Evolutionary conservation across 2,113 vertebrate genomes (phyloP), one percentile per base, ranked within the genome.

Genomic region (Rhipidura dahli): DNA sequence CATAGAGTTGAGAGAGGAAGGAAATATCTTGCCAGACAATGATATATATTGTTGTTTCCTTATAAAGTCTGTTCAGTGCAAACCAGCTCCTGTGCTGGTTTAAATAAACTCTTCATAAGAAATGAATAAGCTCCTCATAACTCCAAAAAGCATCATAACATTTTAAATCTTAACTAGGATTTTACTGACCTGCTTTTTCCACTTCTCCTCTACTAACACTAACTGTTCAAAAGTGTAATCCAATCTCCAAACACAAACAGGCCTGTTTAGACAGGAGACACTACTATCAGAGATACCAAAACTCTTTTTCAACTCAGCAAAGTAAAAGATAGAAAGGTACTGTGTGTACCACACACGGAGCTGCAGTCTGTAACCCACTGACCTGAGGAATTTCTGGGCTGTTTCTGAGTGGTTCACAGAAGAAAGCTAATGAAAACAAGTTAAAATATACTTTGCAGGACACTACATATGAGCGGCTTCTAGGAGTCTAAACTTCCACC

Each of bases 101-200:
- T 70, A 78, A 94, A 86, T 66, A 91, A 79, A 76, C 45, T 77
- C 76, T 54, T 79, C 50, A 53, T 89, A 78, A 94, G 31, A 57
- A 76, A 69, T 57, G 16, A 96, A 83, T 78, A 86, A 79, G 66
- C 33, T 47, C 72, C 57, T 85, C 57, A 31, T 89, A 79, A 95
- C 42, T 94, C 68, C 85, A 91, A 54, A 73, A 89, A 91, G 49
- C 6, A 2, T 39, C 66, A 80, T 47, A 68, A 83, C 66, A 44
- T 87, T 75, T 65, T 37, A 47, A 24, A 81, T 42, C 77, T 51
- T 83, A 69, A 76, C 54, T 63, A 92, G 69, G 59, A 77, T n/a
- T 94, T 90, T 37, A 95, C 4, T 80, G 68, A 94, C 69, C 18
- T 79, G 61, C 33, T 87, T 92, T 92, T 93, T 69, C 66, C 66